A percentile compares a stretch with the other conserved stretches of the same genome.
Evolutionary conservation across 2,113 vertebrate genomes (phyloP).

Genomic region (Trichechus manatus): DNA sequence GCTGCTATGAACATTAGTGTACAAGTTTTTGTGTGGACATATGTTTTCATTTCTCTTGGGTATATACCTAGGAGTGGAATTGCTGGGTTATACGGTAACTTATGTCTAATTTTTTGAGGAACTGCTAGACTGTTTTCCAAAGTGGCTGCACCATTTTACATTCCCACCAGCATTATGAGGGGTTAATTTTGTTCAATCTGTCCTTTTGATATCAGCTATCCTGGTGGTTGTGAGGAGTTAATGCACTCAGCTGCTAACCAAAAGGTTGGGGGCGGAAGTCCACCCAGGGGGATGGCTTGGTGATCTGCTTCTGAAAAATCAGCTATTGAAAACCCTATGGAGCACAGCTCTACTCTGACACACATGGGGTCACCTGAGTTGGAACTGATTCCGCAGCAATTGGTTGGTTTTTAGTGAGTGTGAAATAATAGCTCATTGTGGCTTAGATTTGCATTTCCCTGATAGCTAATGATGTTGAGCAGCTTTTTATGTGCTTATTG

Average conservation of each 20-base stretch:
- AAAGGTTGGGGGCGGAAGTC: too few relatives aligned
- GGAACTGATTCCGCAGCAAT: too few relatives aligned
- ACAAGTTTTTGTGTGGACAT: neutral
- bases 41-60: neutral
- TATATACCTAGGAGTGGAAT: neutral
- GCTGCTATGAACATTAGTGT: neutral
- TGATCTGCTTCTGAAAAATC: too few relatives aligned
- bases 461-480: neutral
- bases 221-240: neutral
- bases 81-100: neutral
- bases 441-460: neutral
- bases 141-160: too few relatives aligned
- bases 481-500: too few relatives aligned
- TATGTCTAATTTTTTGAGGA: neutral
- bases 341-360: too few relatives aligned
- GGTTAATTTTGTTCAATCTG: neutral
- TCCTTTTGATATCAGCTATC: neutral
- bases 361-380: too few relatives aligned
- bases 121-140: too few relatives aligned
- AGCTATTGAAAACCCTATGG: too few relatives aligned
- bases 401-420: neutral
- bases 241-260: too few relatives aligned
- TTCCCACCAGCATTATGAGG: neutral
- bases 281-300: too few relatives aligned
- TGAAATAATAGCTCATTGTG: neutral